Percentiles rank a stretch among this genome's conserved stretches.
These are phyloP conservation scores for Bubo scandiacus DNA, from an alignment of 2,113 vertebrate genomes.

Conservation along the genomic window DNA sequence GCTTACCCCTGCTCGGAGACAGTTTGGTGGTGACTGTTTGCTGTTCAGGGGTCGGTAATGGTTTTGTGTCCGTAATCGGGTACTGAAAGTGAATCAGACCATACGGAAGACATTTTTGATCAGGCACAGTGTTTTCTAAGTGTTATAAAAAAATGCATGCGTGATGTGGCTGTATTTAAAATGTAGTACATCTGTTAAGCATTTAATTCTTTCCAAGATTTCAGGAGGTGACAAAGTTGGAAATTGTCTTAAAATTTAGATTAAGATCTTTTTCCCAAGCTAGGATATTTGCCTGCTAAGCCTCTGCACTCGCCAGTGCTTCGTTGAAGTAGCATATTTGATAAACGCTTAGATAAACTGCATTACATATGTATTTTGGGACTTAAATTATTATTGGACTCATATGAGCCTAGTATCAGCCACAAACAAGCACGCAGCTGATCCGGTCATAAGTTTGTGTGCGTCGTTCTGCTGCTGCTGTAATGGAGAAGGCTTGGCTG, in stretches of 20 bases:
- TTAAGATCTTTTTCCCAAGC: not conserved
- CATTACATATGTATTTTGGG: not conserved
- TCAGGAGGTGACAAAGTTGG: slow-evolving; percentile 35
- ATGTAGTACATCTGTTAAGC: slow-evolving; percentile 11
- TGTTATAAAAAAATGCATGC: not conserved
- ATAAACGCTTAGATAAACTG: not conserved
- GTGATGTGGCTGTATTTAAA: slow-evolving; percentile 41
- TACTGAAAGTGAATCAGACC: not conserved
- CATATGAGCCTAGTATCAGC: not conserved
- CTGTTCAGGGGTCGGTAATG: not conserved
- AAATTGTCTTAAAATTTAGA: slow-evolving; percentile 11
- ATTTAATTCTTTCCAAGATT: slow-evolving; percentile 43
- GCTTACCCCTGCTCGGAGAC: rapidly evolving
- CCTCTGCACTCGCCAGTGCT: not conserved
- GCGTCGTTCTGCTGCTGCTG: not conserved
- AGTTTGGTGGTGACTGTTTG: not conserved
- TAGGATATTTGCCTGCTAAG: not conserved
- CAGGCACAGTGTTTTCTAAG: slow-evolving; percentile 7
- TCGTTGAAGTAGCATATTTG: not conserved
- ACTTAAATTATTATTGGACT: not conserved
- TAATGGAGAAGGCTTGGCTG: not conserved
- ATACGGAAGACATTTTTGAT: slow-evolving; percentile 1
- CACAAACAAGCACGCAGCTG: not conserved
- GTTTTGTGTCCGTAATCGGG: not conserved
- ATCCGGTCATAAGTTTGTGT: not conserved